Evolutionary conservation across 2,888 invertebrate genomes (phyloP).

Genomic region (Pseudeuparius sepicola): DNA sequence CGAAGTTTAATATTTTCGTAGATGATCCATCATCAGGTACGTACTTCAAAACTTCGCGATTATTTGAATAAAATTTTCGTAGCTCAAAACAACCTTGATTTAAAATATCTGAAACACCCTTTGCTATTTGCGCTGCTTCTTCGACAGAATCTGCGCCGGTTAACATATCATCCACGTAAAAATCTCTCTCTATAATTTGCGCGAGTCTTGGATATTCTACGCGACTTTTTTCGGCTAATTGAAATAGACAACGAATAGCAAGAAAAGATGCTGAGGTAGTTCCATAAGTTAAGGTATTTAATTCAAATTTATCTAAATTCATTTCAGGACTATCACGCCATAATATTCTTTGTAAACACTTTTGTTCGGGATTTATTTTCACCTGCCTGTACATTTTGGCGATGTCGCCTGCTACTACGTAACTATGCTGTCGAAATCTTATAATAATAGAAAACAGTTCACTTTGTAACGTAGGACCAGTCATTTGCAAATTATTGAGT

Average conservation of each 20-base stretch:
- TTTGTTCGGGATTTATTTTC: constrained; percentile 4
- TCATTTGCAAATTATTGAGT: neutral
- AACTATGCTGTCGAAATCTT: neutral
- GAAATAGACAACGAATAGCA: constrained; percentile 12
- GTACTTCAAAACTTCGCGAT: constrained; percentile 1
- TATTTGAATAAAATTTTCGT: constrained; percentile 11
- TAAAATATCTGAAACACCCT: constrained; percentile 10
- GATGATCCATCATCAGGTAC: neutral
- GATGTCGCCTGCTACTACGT: neutral
- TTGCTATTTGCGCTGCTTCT: constrained; percentile 4
- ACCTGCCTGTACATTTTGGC: neutral
- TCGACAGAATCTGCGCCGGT: constrained; percentile 9
- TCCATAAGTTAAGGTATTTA: constrained; percentile 16
- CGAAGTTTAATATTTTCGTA: neutral
- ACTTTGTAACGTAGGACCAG: constrained; percentile 2
- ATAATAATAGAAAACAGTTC: neutral
- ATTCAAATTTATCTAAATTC: constrained; percentile 6
- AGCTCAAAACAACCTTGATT: constrained; percentile 11
- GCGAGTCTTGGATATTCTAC: constrained; percentile 3
- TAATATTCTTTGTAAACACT: constrained; percentile 11
- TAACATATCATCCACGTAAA: constrained; percentile 17
- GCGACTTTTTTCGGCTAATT: constrained; percentile 11
- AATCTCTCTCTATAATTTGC: constrained; percentile 9
- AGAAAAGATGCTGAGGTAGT: constrained; percentile 10
- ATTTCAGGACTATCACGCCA: constrained; percentile 10